Evolutionary conservation across 2,888 invertebrate species (phyloP).

Genomic region (Drosophila melanosoma): DNA sequence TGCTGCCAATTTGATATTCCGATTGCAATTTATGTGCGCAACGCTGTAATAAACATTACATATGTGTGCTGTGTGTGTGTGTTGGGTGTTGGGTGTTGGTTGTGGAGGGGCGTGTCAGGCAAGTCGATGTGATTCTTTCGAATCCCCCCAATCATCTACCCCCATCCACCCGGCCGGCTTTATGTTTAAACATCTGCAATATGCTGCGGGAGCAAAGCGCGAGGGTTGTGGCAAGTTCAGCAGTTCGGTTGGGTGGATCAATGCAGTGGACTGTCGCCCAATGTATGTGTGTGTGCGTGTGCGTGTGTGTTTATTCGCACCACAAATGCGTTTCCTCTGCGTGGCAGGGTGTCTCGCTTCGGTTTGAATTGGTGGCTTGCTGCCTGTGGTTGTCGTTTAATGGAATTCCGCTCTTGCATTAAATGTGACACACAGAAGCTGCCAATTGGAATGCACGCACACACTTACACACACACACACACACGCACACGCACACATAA

Average conservation of each 20-base stretch:
- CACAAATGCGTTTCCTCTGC: slow-evolving; percentile 79
- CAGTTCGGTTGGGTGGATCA: slow-evolving; percentile 53
- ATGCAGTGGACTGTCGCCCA: slow-evolving; percentile 38
- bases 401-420: slow-evolving; percentile 80
- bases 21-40: slow-evolving; percentile 76
- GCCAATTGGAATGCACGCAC: slow-evolving; percentile 55
- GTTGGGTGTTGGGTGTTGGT: slow-evolving; percentile 10
- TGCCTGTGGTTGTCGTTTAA: slow-evolving; percentile 81
- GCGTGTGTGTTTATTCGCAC: slow-evolving; percentile 75
- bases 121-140: slow-evolving; percentile 67
- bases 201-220: slow-evolving; percentile 56
- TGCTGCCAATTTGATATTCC: slow-evolving; percentile 78
- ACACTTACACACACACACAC: slow-evolving; percentile 21
- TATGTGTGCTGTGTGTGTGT: slow-evolving; percentile 9
- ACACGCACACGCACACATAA: slow-evolving; percentile 1
- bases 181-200: slow-evolving; percentile 77
- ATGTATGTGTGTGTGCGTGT: slow-evolving; percentile 12
- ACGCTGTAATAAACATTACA: slow-evolving; percentile 40
- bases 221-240: slow-evolving; percentile 10
- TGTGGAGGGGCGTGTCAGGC: slow-evolving; percentile 33
- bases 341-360: slow-evolving; percentile 37
- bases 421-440: slow-evolving; percentile 80
- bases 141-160: slow-evolving; percentile 19
- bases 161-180: slow-evolving; percentile 10
- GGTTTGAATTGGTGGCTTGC: slow-evolving; percentile 70